These are phyloP conservation scores for Musca vetustissima DNA, from an alignment of 1,140 invertebrate genomes.

Conservation along the genomic window DNA sequence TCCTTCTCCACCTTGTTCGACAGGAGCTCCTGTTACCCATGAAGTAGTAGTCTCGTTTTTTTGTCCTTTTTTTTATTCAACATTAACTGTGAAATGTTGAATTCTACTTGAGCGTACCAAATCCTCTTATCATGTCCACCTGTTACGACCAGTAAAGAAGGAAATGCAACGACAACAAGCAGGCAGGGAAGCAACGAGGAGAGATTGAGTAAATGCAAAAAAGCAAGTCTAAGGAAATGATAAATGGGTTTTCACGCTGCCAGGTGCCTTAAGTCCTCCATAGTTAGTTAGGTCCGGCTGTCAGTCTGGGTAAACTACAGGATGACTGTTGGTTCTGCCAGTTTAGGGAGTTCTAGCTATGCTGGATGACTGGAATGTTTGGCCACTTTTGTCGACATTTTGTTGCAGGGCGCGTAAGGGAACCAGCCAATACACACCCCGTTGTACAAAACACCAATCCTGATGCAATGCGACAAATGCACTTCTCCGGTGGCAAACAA, in stretches of 20 bases:
- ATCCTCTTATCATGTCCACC: constrained; percentile 23
- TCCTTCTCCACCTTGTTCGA: no score
- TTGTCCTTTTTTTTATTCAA: no score
- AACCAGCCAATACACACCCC: not conserved
- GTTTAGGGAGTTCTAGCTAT: not conserved
- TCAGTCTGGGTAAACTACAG: not conserved
- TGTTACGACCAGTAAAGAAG: constrained; percentile 8
- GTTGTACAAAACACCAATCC: not conserved
- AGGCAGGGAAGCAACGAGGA: no score
- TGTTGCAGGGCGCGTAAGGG: no score
- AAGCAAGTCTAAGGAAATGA: constrained; percentile 20
- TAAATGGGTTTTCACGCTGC: constrained; percentile 19
- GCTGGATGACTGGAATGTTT: not conserved
- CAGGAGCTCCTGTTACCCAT: no score
- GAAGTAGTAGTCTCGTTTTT: no score
- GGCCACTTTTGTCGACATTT: no score
- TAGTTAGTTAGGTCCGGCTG: constrained; percentile 20
- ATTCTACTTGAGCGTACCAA: constrained; percentile 16
- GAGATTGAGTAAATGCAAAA: not conserved
- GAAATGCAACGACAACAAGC: not conserved
- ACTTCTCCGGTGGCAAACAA: constrained; percentile 21
- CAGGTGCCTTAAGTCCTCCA: constrained; percentile 18
- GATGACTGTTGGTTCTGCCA: not conserved
- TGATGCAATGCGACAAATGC: constrained; percentile 24
- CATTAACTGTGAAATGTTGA: not conserved